These are phyloP conservation scores for Poecilia latipinna DNA, from an alignment of 2,113 vertebrate species.

Conservation along the genomic window DNA sequence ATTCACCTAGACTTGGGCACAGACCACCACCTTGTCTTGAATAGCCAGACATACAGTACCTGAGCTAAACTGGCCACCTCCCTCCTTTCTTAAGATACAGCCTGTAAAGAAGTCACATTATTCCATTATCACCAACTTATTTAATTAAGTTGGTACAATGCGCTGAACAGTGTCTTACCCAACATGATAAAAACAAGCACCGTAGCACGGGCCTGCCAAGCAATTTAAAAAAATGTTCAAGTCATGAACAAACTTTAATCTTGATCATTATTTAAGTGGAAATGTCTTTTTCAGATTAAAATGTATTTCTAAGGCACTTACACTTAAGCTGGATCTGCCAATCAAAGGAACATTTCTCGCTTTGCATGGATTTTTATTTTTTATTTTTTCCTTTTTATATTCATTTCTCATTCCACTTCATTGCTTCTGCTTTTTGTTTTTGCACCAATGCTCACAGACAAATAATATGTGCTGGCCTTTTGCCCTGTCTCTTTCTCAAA, in stretches of 20 bases:
- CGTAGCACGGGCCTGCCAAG: constrained; percentile 20
- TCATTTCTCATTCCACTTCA: constrained; percentile 16
- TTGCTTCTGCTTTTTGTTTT: constrained; percentile 36
- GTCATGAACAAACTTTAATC: constrained; percentile 19
- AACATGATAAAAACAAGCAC: constrained; percentile 64
- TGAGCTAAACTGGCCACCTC: background rate
- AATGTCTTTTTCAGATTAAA: background rate
- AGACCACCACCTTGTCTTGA: constrained; percentile 14
- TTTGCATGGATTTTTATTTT: constrained; percentile 13
- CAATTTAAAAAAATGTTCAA: constrained; percentile 7
- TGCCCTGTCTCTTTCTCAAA: constrained; percentile 19
- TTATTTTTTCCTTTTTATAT: background rate
- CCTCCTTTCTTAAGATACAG: constrained; percentile 10
- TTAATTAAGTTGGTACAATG: constrained; percentile 60
- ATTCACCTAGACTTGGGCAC: constrained; percentile 5
- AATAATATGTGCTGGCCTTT: constrained; percentile 56
- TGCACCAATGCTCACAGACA: constrained; percentile 56
- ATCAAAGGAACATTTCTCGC: constrained; percentile 20
- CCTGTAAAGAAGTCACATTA: constrained; percentile 45
- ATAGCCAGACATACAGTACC: constrained; percentile 12
- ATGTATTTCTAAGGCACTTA: background rate
- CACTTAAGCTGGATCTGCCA: constrained; percentile 19
- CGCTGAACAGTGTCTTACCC: constrained; percentile 50
- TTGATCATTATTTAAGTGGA: background rate
- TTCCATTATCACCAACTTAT: constrained; percentile 54